phyloP scores from a whole-genome alignment of 2,888 invertebrate species.

The Liopterus haemorrhoidalis region DNA sequence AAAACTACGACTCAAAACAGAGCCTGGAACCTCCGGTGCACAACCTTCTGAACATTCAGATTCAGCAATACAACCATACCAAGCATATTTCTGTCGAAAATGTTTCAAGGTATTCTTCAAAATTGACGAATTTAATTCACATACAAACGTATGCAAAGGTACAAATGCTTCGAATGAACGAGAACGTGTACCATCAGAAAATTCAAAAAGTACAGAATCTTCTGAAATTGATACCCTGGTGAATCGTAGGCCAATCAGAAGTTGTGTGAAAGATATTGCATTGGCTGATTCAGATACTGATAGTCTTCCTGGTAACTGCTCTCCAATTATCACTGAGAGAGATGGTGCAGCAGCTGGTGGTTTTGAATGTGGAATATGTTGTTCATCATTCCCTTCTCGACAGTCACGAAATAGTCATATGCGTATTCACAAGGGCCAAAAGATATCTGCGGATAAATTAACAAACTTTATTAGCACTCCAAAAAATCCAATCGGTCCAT shows the following conservation, averaged over 20 bases:
- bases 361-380: constrained; percentile 43
- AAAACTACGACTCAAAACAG: constrained; percentile 17
- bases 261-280: constrained; percentile 40
- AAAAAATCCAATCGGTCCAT: constrained; percentile 6
- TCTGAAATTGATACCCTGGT: constrained; percentile 28
- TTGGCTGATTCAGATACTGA: constrained; percentile 3
- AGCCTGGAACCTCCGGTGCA: too few relatives aligned
- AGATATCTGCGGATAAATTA: constrained; percentile 11
- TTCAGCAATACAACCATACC: constrained; percentile 30
- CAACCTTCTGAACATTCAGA: too few relatives aligned
- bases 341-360: constrained; percentile 30
- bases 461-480: constrained; percentile 18
- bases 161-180: constrained; percentile 36
- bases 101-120: constrained; percentile 46
- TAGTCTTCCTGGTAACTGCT: constrained; percentile 8
- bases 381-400: constrained; percentile 43
- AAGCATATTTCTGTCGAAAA: constrained; percentile 45
- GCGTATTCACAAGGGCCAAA: constrained; percentile 43
- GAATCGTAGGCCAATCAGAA: constrained; percentile 40
- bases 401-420: constrained; percentile 45
- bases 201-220: not conserved
- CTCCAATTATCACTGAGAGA: not conserved
- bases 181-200: constrained; percentile 9
- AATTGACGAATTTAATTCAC: constrained; percentile 44
- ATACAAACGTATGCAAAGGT: constrained; percentile 39